Conservation (phyloP, 1,140 invertebrate genomes). For the Saccostrea glomerata region DNA sequence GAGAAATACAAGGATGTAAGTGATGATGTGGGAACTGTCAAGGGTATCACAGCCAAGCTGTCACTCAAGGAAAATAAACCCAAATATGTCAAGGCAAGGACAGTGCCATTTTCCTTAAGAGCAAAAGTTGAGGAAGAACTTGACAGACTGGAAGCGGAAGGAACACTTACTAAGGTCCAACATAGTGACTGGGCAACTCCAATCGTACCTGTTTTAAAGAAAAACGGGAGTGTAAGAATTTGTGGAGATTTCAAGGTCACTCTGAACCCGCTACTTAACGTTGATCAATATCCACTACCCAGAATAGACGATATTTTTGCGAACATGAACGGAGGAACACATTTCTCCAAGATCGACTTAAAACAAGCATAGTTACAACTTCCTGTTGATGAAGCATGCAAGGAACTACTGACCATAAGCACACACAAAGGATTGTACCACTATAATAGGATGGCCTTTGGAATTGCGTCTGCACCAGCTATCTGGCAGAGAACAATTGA, state of each 20-base stretch:
- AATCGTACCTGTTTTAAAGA: slow-evolving; percentile 59
- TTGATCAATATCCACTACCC: slow-evolving; percentile 59
- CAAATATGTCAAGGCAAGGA: too few species aligned
- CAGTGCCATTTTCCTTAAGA: too few species aligned
- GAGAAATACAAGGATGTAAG: too few species aligned
- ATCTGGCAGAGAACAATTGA: slow-evolving; percentile 81
- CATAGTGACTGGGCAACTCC: slow-evolving; percentile 70
- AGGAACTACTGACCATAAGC: slow-evolving; percentile 67
- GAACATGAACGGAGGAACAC: slow-evolving; percentile 54
- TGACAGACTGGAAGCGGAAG: slow-evolving; percentile 68
- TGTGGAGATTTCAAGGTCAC: slow-evolving; percentile 74
- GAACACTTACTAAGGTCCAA: slow-evolving; percentile 76
- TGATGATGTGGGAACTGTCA: too few species aligned
- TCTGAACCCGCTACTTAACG: slow-evolving; percentile 59
- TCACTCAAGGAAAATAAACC: too few species aligned
- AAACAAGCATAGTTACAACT: slow-evolving; percentile 60
- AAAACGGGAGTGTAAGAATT: slow-evolving; percentile 58
- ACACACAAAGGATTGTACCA: slow-evolving; percentile 79
- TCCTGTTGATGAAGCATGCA: slow-evolving; percentile 49
- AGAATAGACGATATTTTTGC: slow-evolving; percentile 64
- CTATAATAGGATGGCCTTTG: slow-evolving; percentile 80
- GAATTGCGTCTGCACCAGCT: slow-evolving; percentile 79
- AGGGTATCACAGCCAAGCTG: too few species aligned
- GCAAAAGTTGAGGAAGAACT: too few species aligned
- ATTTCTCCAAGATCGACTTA: slow-evolving; percentile 62